Evolutionary conservation across 2,113 vertebrate species (phyloP).

Genomic region (Sebastes fasciatus): DNA sequence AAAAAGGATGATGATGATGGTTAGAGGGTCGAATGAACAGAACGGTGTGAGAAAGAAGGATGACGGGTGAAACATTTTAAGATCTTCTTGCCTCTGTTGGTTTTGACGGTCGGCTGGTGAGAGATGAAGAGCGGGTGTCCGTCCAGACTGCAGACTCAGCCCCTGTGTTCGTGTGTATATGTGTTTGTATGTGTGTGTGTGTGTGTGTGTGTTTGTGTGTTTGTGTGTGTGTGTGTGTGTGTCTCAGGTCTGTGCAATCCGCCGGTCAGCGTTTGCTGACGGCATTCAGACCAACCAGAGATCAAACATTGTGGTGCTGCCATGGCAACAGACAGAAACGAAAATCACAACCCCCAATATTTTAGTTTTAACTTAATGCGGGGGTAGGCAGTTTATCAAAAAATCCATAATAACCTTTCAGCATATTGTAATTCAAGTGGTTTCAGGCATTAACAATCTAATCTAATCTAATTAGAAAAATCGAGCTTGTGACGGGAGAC

Average conservation of each 20-base stretch:
- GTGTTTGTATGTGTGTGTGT: neutral
- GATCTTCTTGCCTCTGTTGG: slow-evolving; percentile 46
- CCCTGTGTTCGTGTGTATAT: slow-evolving; percentile 20
- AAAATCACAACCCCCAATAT: neutral
- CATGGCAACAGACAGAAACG: slow-evolving; percentile 51
- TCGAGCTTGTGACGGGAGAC: neutral
- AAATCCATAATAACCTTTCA: neutral
- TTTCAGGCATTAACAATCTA: too few relatives aligned
- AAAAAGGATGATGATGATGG: slow-evolving; percentile 3
- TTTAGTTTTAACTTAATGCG: neutral
- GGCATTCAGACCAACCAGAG: slow-evolving; percentile 42
- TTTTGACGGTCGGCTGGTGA: slow-evolving; percentile 61
- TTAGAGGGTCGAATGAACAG: neutral
- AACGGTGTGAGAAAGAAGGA: neutral
- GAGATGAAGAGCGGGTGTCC: slow-evolving; percentile 35
- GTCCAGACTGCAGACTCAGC: slow-evolving; percentile 49
- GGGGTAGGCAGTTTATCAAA: neutral
- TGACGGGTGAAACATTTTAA: slow-evolving; percentile 16
- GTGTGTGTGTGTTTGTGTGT: slow-evolving; percentile 44
- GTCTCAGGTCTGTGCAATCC: slow-evolving; percentile 46
- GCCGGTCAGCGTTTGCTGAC: slow-evolving; percentile 43
- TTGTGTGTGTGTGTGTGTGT: slow-evolving; percentile 28
- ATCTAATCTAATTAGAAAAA: too few relatives aligned
- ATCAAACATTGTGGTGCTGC: slow-evolving; percentile 45
- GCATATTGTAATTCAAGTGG: neutral